Evolutionary conservation across 1,140 invertebrate species (phyloP), one percentile per base, ranked within the genome.

Genomic region (Cephus cinctus): DNA sequence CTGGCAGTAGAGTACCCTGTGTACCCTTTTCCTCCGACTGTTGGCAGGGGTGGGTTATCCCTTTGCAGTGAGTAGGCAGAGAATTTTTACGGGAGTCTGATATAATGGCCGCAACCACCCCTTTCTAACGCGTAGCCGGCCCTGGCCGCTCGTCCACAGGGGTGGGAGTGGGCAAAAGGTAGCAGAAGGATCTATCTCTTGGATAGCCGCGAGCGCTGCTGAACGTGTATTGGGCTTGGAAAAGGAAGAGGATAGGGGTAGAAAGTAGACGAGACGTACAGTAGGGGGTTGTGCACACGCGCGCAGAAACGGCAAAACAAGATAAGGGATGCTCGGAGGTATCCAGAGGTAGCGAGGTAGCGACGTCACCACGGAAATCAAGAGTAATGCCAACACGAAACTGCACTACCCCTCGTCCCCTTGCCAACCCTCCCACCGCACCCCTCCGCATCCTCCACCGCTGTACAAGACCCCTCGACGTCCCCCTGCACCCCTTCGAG

Each of bases 351-450:
- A 50, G 58, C 61, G 63, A 66, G 67, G 60, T 69, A 70, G 63
- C 63, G 66, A 66, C 71, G 74, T 75, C 72, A 73, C 68, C 65
- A 60, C 72, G 72, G 69, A 75, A 75, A 77, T 76, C 73, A 77
- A 76, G 73, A 76, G 70, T 75, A 75, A 75, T 75, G 72, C 75
- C 73, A 74, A 75, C 75, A 76, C 69, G 72, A 75, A 75, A 75
- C 73, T 76, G 73, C 73, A 73, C 75, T 76, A 75, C 74, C 69
- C 73, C 75, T 67, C 71, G 61, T 47, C 59, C 38, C 40, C 45
- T 34, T 42, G 36, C 34, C 43, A 38, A 40, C 47, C 42, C 64
- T 67, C 59, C 54, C 65, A 12, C 56, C 45, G 56, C 5, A 19
- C 16, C 12, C n/a, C 27, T 15, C 19, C 32, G 9, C 21, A 20